Base-by-base conservation (phyloP, 2,888 invertebrate genomes). In the Bugula neritina region DNA sequence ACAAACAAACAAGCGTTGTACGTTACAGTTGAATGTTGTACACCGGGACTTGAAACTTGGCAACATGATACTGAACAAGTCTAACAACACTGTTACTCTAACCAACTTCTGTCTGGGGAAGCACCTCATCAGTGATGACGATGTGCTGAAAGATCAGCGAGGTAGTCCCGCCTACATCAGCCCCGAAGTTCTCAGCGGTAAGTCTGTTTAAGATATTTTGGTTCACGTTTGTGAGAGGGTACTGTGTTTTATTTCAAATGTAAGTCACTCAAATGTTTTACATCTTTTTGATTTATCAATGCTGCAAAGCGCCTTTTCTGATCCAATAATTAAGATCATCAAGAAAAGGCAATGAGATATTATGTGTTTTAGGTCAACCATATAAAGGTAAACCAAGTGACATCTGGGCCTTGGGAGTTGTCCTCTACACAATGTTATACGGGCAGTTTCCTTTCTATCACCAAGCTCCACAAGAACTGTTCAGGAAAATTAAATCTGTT, bases 391-490 rank as follows among this genome's bases (percentile, higher is more conserved):
- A 91, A 81, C 91, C 91, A 0, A 90, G 90, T 0, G 92, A 91
- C 80, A 90, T 91, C 90, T 92, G 92, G 92, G 90, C 91, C 0
- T 80, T 91, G 1, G 92, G 91, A 0, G 91, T 91, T 25, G 90
- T 91, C 0, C 83, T 91, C 0, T 91, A 89, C 80, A 91, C 91
- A 0, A 90, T 91, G 90, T 84, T 91, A 17, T 91, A 90, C 80
- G 91, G 91, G 0, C 90, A 91, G 84, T 91, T 91, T 80, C 92
- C 91, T 0, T 92, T 91, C 86, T 91, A 90, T 78, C 91, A 91
- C 79, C 89, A 89, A 70, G 89, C 88, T 73, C 88, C 91, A 0
- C 88, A 90, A 1, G 90, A 90, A 80, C 86, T 92, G 34, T 91
- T 91, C 79, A 88, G 88, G 75, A 89, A 91, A 80, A 91, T 91